A percentile compares a stretch with the other conserved stretches of the same genome.
phyloP scores from a whole-genome alignment of 2,797 vertebrate species.

The Decapterus maruadsi region DNA sequence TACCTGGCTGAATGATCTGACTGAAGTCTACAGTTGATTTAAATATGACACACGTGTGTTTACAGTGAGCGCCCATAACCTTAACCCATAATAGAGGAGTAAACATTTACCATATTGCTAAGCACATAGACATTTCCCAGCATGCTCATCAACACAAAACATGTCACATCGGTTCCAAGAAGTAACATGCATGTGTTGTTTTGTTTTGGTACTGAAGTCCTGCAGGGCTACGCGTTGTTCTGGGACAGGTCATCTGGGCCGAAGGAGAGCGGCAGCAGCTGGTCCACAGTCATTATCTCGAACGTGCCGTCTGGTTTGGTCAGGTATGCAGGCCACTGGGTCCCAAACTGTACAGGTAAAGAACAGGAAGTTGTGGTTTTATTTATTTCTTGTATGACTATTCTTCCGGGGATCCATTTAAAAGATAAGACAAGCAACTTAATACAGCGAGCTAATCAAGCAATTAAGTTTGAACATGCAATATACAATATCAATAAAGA shows the following conservation, averaged over 20 bases:
- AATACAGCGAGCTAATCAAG: too few relatives aligned
- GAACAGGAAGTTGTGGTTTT: too few relatives aligned
- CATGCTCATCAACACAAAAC: background rate
- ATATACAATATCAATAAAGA: too few relatives aligned
- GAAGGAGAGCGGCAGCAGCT: slow-evolving; percentile 91
- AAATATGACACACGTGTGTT: slow-evolving; percentile 19
- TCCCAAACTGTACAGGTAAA: slow-evolving; percentile 88
- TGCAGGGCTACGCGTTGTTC: slow-evolving; percentile 49
- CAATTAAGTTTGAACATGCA: too few relatives aligned
- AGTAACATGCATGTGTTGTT: background rate
- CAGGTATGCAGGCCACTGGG: slow-evolving; percentile 88
- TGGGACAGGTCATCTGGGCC: slow-evolving; percentile 88
- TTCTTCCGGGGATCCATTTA: too few relatives aligned
- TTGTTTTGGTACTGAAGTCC: background rate
- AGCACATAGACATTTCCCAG: slow-evolving; percentile 5
- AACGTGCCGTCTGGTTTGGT: slow-evolving; percentile 88
- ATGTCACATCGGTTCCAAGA: background rate
- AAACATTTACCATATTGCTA: slow-evolving; percentile 39
- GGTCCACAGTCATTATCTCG: slow-evolving; percentile 82
- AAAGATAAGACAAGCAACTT: too few relatives aligned
- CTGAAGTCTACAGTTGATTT: background rate
- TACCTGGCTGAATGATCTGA: background rate
- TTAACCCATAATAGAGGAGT: slow-evolving; percentile 20
- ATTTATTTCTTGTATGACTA: too few relatives aligned
- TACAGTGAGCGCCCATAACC: background rate